Conservation (phyloP, 1,140 invertebrate genomes). For the Drosophila repleta region DNA sequence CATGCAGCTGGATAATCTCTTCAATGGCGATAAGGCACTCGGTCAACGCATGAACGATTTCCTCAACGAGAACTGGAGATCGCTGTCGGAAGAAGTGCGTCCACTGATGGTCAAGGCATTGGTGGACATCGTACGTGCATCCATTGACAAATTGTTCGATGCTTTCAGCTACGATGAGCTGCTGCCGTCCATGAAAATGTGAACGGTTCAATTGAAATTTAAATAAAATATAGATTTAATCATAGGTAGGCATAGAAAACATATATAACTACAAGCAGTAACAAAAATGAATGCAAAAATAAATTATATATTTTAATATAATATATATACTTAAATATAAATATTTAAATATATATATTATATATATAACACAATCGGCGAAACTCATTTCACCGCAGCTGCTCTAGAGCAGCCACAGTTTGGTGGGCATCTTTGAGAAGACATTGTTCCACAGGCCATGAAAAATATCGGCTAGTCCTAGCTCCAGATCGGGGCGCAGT, state of each 20-base stretch:
- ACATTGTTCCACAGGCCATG: conserved; percentile 90
- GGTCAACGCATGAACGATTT: conserved; percentile 87
- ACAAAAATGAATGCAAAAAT: conserved; percentile 48
- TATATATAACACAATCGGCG: conserved; percentile 37
- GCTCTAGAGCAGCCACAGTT: conserved; percentile 88
- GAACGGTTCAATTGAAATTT: conserved; percentile 4
- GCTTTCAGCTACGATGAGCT: conserved; percentile 76
- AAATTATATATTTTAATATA: conserved; percentile 62
- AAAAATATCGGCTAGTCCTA: conserved; percentile 91
- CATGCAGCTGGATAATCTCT: conserved; percentile 88
- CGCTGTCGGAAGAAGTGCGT: conserved; percentile 85
- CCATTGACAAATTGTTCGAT: conserved; percentile 85
- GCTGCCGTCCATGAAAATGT: conserved; percentile 46
- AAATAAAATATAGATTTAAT: conserved; percentile 45
- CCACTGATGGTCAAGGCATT: conserved; percentile 86
- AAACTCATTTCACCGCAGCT: background rate
- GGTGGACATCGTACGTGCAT: conserved; percentile 85
- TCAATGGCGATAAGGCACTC: conserved; percentile 88
- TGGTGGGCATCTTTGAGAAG: conserved; percentile 90
- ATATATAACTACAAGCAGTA: conserved; percentile 42
- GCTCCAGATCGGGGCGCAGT: conserved; percentile 91
- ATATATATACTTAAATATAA: conserved; percentile 48
- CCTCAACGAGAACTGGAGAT: conserved; percentile 87
- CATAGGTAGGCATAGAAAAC: conserved; percentile 13
- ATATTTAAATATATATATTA: conserved; percentile 54